A percentile compares a stretch with the other conserved stretches of the same genome.
Conservation (phyloP, 2,888 invertebrate species). For the Theodoxus fluviatilis region DNA sequence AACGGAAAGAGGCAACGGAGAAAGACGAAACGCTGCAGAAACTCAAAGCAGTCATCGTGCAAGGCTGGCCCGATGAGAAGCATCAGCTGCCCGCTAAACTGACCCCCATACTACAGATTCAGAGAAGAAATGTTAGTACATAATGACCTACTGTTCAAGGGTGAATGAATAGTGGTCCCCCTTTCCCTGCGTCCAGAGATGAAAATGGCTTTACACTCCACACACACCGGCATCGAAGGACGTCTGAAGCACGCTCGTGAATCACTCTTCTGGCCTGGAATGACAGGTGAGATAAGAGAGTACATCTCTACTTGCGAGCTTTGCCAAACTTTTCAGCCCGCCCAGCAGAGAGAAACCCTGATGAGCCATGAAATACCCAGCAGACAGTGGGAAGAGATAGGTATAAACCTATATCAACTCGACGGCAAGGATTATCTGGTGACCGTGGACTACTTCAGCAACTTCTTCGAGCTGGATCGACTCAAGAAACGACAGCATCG, state of each 20-base stretch:
- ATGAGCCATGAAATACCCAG: neutral
- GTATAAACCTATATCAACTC: neutral
- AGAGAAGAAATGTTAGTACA: constrained; percentile 32
- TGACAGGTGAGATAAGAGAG: constrained; percentile 4
- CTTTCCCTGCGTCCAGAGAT: too few species aligned
- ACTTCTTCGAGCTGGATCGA: neutral
- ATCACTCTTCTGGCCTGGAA: constrained; percentile 9
- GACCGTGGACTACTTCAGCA: neutral
- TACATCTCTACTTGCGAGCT: neutral
- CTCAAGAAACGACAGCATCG: neutral
- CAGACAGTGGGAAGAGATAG: neutral
- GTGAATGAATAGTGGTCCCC: too few species aligned
- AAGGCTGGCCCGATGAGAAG: constrained; percentile 34
- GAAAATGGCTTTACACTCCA: too few species aligned
- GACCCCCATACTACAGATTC: constrained; percentile 30
- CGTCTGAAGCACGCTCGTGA: too few species aligned
- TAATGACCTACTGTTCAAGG: constrained; percentile 35
- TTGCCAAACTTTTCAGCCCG: neutral
- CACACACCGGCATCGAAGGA: too few species aligned
- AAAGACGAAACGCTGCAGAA: constrained; percentile 28
- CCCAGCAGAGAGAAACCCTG: neutral
- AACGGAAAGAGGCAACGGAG: constrained; percentile 28
- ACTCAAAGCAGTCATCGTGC: constrained; percentile 24
- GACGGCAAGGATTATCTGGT: neutral
- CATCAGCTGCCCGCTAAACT: constrained; percentile 26